Conservation (phyloP, 2,888 invertebrate species). For the Leptogaster cylindrica region DNA sequence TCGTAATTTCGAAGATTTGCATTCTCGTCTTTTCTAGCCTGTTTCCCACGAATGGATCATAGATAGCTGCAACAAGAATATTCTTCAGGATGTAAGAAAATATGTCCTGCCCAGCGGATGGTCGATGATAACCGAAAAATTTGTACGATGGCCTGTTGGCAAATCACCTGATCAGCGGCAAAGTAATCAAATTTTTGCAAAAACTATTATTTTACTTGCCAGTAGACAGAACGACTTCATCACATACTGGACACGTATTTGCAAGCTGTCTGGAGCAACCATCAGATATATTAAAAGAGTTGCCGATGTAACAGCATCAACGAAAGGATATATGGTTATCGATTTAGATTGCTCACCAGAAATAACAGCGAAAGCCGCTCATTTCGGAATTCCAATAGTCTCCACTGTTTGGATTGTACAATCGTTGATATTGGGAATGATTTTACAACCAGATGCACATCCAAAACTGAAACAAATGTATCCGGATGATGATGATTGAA, state of each 20-base stretch:
- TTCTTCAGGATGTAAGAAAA: slow-evolving; percentile 61
- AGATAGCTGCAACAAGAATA: slow-evolving; percentile 65
- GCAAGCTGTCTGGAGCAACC: slow-evolving; percentile 66
- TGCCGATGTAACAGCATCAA: slow-evolving; percentile 63
- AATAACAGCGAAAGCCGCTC: slow-evolving; percentile 64
- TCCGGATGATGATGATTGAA: slow-evolving; percentile 22
- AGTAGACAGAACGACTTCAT: slow-evolving; percentile 65
- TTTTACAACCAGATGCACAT: slow-evolving; percentile 61
- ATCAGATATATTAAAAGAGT: slow-evolving; percentile 63
- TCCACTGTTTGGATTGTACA: slow-evolving; percentile 75
- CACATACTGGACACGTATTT: slow-evolving; percentile 69
- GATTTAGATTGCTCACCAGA: slow-evolving; percentile 69
- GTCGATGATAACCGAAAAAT: slow-evolving; percentile 64
- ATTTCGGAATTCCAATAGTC: slow-evolving; percentile 69
- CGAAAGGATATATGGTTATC: slow-evolving; percentile 66
- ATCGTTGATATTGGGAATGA: slow-evolving; percentile 69
- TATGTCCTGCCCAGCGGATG: slow-evolving; percentile 70
- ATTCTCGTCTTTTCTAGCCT: slow-evolving; percentile 59
- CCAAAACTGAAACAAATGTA: slow-evolving; percentile 14
- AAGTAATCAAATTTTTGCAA: slow-evolving; percentile 63
- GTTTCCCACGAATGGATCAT: slow-evolving; percentile 77
- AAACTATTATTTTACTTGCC: slow-evolving; percentile 64
- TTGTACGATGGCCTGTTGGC: slow-evolving; percentile 58
- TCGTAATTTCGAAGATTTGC: no score
- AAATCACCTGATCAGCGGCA: slow-evolving; percentile 55